phyloP scores from a whole-genome alignment of 2,113 vertebrate genomes.

The Tringa solitaria region DNA sequence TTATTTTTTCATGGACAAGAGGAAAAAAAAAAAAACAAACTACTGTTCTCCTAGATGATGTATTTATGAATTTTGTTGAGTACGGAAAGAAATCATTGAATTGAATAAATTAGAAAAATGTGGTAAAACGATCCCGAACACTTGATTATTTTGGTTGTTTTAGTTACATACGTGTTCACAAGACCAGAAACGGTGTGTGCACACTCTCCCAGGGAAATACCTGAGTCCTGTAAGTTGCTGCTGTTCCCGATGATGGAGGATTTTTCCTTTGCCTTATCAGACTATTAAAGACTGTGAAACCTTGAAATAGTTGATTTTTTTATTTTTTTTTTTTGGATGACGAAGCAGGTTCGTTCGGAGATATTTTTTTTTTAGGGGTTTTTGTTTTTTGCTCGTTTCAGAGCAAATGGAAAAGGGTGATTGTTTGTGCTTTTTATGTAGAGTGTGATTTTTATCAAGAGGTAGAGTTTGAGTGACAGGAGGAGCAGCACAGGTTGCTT shows the following conservation, averaged over 20 bases:
- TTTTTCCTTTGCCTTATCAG: slow-evolving; percentile 83
- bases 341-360: background rate
- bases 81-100: slow-evolving; percentile 60
- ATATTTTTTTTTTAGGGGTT: background rate
- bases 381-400: slow-evolving; percentile 77
- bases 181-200: background rate
- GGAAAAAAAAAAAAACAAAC: slow-evolving; percentile 41
- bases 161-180: background rate
- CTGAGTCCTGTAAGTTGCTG: slow-evolving; percentile 75
- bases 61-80: slow-evolving; percentile 78
- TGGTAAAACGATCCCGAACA: slow-evolving; percentile 42
- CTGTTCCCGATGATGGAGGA: slow-evolving; percentile 63
- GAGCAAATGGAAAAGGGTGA: slow-evolving; percentile 64
- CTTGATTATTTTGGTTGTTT: slow-evolving; percentile 22
- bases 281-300: slow-evolving; percentile 60
- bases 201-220: background rate
- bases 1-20: slow-evolving; percentile 78
- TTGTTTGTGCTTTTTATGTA: background rate
- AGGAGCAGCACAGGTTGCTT: background rate
- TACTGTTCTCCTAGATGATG: slow-evolving; percentile 71
- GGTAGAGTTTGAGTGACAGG: background rate
- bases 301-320: slow-evolving; percentile 36
- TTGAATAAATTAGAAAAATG: slow-evolving; percentile 72
- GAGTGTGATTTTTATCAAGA: background rate
- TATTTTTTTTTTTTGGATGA: slow-evolving; percentile 40